These are phyloP conservation scores for Hemiprocne comata DNA, from an alignment of 2,113 vertebrate species.

Conservation along the genomic window DNA sequence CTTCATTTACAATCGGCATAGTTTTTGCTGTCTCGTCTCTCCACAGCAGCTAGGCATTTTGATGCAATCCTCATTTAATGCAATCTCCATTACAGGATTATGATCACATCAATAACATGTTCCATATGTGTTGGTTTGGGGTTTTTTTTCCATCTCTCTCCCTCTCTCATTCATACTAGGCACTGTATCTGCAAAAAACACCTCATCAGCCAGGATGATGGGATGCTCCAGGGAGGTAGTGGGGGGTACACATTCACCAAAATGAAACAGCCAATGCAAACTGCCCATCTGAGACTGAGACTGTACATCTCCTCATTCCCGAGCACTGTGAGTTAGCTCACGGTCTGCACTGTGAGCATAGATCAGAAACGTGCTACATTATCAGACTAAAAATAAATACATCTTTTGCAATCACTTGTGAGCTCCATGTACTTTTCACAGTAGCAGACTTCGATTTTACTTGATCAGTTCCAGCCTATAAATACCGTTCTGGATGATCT, in stretches of 20 bases:
- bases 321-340: background rate
- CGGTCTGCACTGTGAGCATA: background rate
- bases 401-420: background rate
- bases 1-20: slow-evolving; percentile 63
- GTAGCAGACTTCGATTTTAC: slow-evolving; percentile 35
- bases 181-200: background rate
- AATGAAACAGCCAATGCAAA: slow-evolving; percentile 27
- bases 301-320: background rate
- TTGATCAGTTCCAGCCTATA: background rate
- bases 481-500: background rate
- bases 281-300: slow-evolving; percentile 14
- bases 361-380: background rate
- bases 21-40: slow-evolving; percentile 6
- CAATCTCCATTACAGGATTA: slow-evolving; percentile 71
- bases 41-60: slow-evolving; percentile 48
- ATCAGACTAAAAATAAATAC: background rate
- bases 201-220: background rate
- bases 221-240: background rate
- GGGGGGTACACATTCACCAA: background rate
- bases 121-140: slow-evolving; percentile 26
- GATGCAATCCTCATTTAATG: slow-evolving; percentile 65
- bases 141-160: background rate
- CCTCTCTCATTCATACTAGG: background rate
- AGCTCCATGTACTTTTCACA: background rate
- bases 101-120: slow-evolving; percentile 60